Base-by-base conservation (phyloP, 2,113 vertebrate genomes). In the Lycaon pictus region DNA sequence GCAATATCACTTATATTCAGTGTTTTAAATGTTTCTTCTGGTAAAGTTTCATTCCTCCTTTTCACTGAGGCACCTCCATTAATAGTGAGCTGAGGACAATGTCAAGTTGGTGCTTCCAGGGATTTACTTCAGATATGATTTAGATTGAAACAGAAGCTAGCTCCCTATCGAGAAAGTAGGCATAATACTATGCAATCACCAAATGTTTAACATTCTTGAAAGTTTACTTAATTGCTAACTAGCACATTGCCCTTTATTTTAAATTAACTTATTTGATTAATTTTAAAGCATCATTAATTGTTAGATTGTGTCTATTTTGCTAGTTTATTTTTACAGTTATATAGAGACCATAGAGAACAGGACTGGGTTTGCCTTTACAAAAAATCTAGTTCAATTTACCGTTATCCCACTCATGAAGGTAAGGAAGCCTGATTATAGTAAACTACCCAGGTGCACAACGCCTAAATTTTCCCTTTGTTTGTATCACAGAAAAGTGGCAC, bases 1-100 rank as follows among this genome's bases (percentile, higher is more conserved):
- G 83, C 4, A 37, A 7, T 7, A 81, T 94, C 55, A 80, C 29
- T 90, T 63, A 80, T 58, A 29, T 90, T 89, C 27, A 79, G 19
- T 19, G 62, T 79, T 88, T 92, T 94, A 87, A 94, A 84, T 74
- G 17, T 48, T 93, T 90, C 25, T 23, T 90, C 43, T 82, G 32
- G n/a, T 23, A 25, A 11, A 69, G 16, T 71, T 51, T 65, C 32
- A 82, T 71, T 88, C 25, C 19, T 92, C 7, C 32, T 95, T 48
- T 80, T 69, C 83, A 53, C 25, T 7, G 23, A 88, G 43, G 8
- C 55, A 22, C 32, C 88, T 77, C 6, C 48, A 43, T 89, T 86
- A 95, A 93, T 48, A 76, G 65, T 76, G 65, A 89, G 19, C 17
- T 62, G 16, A 81, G 7, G 11, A 93, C 63, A 17, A 35, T 37